phyloP scores from a whole-genome alignment of 2,113 vertebrate species.

The Amphiprion ocellaris region DNA sequence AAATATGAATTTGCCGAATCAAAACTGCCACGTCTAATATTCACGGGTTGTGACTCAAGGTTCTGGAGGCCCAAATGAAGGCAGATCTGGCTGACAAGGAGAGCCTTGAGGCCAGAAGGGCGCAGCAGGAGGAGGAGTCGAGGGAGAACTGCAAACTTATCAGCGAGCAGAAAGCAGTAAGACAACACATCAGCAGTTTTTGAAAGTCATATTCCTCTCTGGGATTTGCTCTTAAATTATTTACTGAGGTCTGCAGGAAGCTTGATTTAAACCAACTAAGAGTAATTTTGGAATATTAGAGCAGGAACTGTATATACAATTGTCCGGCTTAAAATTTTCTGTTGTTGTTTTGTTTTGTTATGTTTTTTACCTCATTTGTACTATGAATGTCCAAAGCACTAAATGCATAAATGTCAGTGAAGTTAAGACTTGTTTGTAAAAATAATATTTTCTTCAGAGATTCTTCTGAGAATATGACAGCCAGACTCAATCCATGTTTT shows the following conservation, averaged over 20 bases:
- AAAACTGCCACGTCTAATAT: background rate
- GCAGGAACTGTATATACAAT: background rate
- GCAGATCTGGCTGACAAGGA: constrained; percentile 95
- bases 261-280: background rate
- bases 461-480: constrained; percentile 3
- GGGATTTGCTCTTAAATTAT: background rate
- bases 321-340: background rate
- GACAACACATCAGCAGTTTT: constrained; percentile 32
- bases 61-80: constrained; percentile 97
- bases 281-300: background rate
- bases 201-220: background rate
- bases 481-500: background rate
- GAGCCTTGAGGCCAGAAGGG: constrained; percentile 90
- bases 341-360: background rate
- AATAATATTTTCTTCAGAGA: background rate
- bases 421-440: background rate
- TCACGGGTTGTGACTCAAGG: constrained; percentile 78
- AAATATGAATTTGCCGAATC: constrained; percentile 19
- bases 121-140: constrained; percentile 94
- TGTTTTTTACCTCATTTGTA: background rate
- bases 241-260: background rate
- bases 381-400: background rate
- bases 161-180: constrained; percentile 97
- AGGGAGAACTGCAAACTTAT: constrained; percentile 96
- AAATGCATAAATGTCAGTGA: background rate